These are phyloP conservation scores for Mus pahari DNA, from an alignment of 2,113 vertebrate genomes.

Conservation along the genomic window DNA sequence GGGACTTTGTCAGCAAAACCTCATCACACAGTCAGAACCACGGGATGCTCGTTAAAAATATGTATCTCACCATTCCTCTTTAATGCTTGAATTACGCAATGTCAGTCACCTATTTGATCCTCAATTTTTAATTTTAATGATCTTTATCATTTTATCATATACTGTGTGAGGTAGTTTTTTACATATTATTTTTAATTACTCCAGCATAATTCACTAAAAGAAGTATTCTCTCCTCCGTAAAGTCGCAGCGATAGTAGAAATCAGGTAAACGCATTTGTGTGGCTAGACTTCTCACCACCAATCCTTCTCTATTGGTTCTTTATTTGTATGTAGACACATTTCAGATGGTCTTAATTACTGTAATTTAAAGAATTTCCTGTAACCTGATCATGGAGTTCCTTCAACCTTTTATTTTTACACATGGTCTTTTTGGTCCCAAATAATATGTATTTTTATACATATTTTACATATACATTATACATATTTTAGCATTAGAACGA, in stretches of 20 bases:
- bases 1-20: background rate
- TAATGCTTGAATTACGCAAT: background rate
- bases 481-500: conserved; percentile 10
- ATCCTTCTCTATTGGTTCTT: background rate
- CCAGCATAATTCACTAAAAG: background rate
- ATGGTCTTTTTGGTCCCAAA: background rate
- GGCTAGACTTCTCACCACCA: background rate
- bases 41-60: background rate
- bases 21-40: background rate
- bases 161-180: background rate
- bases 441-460: background rate
- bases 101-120: conserved; percentile 12
- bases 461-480: no score
- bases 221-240: background rate
- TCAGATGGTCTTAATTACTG: background rate
- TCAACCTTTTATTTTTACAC: background rate
- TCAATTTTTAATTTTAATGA: conserved; percentile 38
- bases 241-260: background rate
- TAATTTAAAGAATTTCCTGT: background rate
- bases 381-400: background rate
- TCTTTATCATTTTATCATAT: background rate
- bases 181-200: background rate
- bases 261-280: background rate
- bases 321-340: background rate
- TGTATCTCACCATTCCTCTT: background rate